phyloP scores from a whole-genome alignment of 2,797 vertebrate genomes.

The Thunnus albacares region DNA sequence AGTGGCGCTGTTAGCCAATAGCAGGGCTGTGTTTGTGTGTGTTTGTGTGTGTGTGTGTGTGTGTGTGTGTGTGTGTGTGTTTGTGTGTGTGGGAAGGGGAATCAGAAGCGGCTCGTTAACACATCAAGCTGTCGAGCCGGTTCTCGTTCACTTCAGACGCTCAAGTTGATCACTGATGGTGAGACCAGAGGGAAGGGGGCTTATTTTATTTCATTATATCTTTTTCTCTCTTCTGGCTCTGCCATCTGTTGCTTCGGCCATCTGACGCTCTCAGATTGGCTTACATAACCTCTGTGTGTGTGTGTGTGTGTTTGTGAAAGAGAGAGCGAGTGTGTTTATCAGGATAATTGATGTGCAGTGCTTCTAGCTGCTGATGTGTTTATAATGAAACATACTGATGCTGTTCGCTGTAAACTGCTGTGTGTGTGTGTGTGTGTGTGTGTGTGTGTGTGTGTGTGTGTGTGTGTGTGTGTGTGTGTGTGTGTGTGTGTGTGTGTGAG shows the following conservation, averaged over 20 bases:
- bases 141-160: slow-evolving; percentile 23
- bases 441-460: slow-evolving; percentile 34
- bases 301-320: slow-evolving; percentile 22
- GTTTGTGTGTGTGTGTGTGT: too few relatives aligned
- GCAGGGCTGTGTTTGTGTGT: slow-evolving; percentile 39
- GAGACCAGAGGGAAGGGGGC: slow-evolving; percentile 18
- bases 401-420: neutral
- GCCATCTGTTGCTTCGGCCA: slow-evolving; percentile 31
- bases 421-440: slow-evolving; percentile 19
- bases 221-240: slow-evolving; percentile 9
- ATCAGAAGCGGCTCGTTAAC: slow-evolving; percentile 41
- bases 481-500: slow-evolving; percentile 27
- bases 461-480: slow-evolving; percentile 13
- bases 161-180: slow-evolving; percentile 10
- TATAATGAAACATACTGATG: slow-evolving; percentile 18
- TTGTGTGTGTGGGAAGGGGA: slow-evolving; percentile 33
- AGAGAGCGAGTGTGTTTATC: neutral
- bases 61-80: too few relatives aligned
- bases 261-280: slow-evolving; percentile 17
- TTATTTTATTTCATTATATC: slow-evolving; percentile 11
- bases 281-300: slow-evolving; percentile 35
- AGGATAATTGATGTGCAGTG: neutral
- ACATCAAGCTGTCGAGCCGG: slow-evolving; percentile 36
- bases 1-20: slow-evolving; percentile 43
- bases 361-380: slow-evolving; percentile 2